These are phyloP conservation scores for Penaeus japonicus DNA, from an alignment of 1,140 invertebrate species.

Conservation along the genomic window DNA sequence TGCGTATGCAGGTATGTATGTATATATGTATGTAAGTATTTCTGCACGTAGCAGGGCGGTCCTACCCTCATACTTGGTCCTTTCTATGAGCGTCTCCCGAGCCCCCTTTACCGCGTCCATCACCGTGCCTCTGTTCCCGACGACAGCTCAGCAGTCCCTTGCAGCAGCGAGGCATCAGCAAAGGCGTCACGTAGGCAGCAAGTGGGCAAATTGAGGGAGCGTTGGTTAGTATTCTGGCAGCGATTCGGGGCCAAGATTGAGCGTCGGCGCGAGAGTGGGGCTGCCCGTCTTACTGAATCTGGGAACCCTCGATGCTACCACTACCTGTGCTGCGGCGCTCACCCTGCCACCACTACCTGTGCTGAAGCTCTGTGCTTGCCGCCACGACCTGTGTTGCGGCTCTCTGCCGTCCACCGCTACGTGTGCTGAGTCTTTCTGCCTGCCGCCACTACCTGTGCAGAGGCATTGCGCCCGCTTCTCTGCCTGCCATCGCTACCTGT, in stretches of 20 bases:
- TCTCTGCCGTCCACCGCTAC: background rate
- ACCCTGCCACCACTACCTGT: background rate
- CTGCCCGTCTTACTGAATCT: constrained; percentile 14
- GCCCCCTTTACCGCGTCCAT: background rate
- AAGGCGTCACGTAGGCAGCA: constrained; percentile 14
- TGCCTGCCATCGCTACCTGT: background rate
- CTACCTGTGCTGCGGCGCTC: background rate
- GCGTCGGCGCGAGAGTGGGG: constrained; percentile 8
- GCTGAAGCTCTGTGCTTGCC: background rate
- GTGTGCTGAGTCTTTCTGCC: background rate
- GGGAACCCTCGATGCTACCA: background rate
- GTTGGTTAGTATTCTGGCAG: constrained; percentile 14
- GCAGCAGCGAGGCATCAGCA: background rate
- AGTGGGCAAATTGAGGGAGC: constrained; percentile 42
- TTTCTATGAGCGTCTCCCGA: background rate
- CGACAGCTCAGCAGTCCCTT: too few species aligned
- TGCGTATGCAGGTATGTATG: too few species aligned
- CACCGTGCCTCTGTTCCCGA: background rate
- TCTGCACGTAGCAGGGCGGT: too few species aligned
- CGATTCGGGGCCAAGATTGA: constrained; percentile 22
- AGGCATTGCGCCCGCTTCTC: background rate
- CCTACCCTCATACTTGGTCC: background rate
- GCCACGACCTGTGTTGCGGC: too few species aligned
- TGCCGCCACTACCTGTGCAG: background rate
- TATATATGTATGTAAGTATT: too few species aligned